Evolutionary conservation across 23 tunicate species (phyloP), one percentile per base, ranked within the genome.

Genomic region (Aplidium turbinatum): DNA sequence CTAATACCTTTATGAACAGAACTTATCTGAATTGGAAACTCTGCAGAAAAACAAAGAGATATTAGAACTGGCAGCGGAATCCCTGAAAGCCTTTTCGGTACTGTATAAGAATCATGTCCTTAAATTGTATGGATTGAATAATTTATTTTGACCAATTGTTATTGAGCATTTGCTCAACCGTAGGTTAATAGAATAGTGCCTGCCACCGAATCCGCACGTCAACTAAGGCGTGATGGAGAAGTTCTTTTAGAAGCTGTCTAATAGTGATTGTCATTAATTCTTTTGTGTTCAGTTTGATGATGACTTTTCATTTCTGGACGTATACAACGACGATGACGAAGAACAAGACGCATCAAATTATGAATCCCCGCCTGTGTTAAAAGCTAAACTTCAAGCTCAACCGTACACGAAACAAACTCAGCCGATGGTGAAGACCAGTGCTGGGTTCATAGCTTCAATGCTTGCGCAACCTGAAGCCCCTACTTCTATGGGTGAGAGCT

Each of bases 231-330:
- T 9, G 16, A 16, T 9, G 50, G 16, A 9, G 62, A 18, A 18
- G 20, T 55, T 18, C 22, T 18, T 18, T 22, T 22, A 20, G 62
- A 55, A 13, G 22, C 16, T 42, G 11, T 42, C 16, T 42, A 42
- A 42, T 9, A 42, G 16, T 42, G 16, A 42, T 42, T 42, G 11
- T 42, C 69, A 62, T 5, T 4, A 30, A 62, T 5, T 26, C 13
- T 62, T 36, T 36, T 9, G 24, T 47, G 54, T 73, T 27, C 32
- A 73, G 79, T 73, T 54, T 56, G 79, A 73, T 34, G 51, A 54
- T 2, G 66, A 73, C 33, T 73, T 55, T 20, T 54, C 48, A 4
- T 55, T 73, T 46, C 48, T 55, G 31, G 47, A 54, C 2, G 61
- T 20, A 4, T 3, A 9, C 4, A 36, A 18, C 31, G 65, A 55